Evolutionary conservation across 2,888 invertebrate genomes (phyloP), one percentile per base, ranked within the genome.

Genomic region (Tuberolachnus salignus): DNA sequence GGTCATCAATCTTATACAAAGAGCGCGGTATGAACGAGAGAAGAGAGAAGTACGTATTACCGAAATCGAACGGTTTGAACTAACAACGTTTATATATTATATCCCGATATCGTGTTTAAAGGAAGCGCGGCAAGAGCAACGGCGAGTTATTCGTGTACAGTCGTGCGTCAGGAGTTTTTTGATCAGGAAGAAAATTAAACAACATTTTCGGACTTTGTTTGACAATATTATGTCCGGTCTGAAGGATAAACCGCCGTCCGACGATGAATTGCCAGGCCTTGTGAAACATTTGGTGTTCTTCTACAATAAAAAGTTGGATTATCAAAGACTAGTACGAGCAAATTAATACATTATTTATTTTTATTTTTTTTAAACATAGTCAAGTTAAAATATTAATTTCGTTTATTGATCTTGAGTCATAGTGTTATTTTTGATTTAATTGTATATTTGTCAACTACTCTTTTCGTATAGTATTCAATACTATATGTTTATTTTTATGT

Each of bases 1-100:
- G 66, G 87, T 90, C 83, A 92, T 94, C 84, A 88, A 90, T 73
- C 86, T 95, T 70, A 88, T 97, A 82, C 90, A 91, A 80, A 92
- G 93, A 85, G 92, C 94, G 63, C 94, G 95, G 84, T 89, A 90
- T 84, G 95, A 96, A 86, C 89, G 97, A 82, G 89, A 91, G 82
- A 95, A 94, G 86, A 88, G 97, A 85, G 95, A 96, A 88, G 94
- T 92, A 85, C 82, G 83, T 82, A 4, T 66, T 16, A 3, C 3
- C 1, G 34, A 19, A 44, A 14, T 0, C 13, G 42, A 14, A n/a
- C 13, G n/a, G n/a, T n/a, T n/a, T n/a, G n/a, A n/a, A n/a, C n/a
- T n/a, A n/a, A n/a, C n/a, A n/a, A n/a, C n/a, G n/a, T n/a, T n/a
- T n/a, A n/a, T n/a, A n/a, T n/a, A n/a, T n/a, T n/a, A 10, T 19